phyloP scores from a whole-genome alignment of 2,888 invertebrate genomes.

The Drosophila emarginata region DNA sequence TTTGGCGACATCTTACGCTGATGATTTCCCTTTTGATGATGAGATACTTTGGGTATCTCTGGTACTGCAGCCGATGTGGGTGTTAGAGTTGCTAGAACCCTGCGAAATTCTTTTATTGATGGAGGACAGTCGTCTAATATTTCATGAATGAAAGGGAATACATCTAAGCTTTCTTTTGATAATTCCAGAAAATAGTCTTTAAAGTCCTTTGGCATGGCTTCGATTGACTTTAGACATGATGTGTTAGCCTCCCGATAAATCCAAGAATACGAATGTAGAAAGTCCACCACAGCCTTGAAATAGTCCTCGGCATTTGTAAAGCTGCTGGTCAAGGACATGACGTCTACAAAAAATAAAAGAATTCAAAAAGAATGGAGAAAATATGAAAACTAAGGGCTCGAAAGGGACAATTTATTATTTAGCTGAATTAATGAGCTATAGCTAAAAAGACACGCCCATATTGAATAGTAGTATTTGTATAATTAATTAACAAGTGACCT shows the following conservation, averaged over 20 bases:
- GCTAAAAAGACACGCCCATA: not conserved
- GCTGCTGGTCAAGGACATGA: constrained; percentile 80
- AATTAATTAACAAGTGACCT: constrained; percentile 18
- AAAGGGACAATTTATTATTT: constrained; percentile 2
- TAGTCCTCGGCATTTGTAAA: constrained; percentile 82
- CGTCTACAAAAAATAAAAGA: constrained; percentile 23
- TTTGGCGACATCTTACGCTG: constrained; percentile 83
- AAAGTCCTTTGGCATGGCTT: constrained; percentile 84
- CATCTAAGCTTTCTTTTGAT: constrained; percentile 83
- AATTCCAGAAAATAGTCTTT: constrained; percentile 81
- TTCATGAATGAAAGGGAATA: constrained; percentile 80
- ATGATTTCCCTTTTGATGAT: not conserved
- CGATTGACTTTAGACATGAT: constrained; percentile 85
- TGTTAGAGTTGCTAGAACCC: constrained; percentile 40
- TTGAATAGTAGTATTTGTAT: constrained; percentile 5
- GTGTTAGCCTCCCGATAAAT: constrained; percentile 87
- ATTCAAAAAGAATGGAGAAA: not conserved
- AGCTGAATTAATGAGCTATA: not conserved
- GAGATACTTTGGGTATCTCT: not conserved
- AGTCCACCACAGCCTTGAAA: constrained; percentile 84
- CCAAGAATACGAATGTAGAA: constrained; percentile 86
- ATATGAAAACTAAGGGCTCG: not conserved
- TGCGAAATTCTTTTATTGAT: constrained; percentile 64
- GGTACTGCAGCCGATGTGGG: not conserved
- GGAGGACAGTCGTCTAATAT: constrained; percentile 8